Conservation (phyloP, 2,888 invertebrate genomes). For the Physocephala rufipes region DNA sequence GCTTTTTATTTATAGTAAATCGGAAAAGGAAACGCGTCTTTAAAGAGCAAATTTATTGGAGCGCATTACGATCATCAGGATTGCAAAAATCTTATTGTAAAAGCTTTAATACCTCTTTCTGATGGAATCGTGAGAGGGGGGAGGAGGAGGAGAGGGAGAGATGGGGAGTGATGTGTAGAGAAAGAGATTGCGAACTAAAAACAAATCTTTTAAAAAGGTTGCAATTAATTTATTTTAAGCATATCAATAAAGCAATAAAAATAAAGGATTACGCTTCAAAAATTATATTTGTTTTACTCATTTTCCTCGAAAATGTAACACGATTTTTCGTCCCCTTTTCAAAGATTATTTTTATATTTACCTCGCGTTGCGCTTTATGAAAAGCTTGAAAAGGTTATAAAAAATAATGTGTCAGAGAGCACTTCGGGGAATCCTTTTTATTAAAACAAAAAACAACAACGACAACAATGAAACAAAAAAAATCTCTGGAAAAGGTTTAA, state of each 20-base stretch:
- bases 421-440: not conserved
- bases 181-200: too few species aligned
- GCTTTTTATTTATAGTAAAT: conserved; percentile 4
- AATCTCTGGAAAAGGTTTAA: not conserved
- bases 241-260: too few species aligned
- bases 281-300: too few species aligned
- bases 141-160: not conserved
- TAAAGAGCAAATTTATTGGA: conserved; percentile 1
- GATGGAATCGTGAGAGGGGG: not conserved
- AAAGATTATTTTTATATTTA: too few species aligned
- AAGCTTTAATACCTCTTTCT: not conserved
- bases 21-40: conserved; percentile 3
- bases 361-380: not conserved
- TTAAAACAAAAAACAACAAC: not conserved
- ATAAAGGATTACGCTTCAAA: too few species aligned
- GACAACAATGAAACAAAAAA: too few species aligned
- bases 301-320: too few species aligned
- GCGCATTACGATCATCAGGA: conserved; percentile 1
- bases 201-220: too few species aligned
- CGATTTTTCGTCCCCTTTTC: too few species aligned
- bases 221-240: too few species aligned
- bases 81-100: not conserved
- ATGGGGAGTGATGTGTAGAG: not conserved
- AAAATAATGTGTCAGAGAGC: not conserved
- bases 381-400: not conserved